A percentile compares a stretch with the other conserved stretches of the same genome.
Conservation (phyloP, 2,113 vertebrate genomes). For the Campylomormyrus numenius region DNA sequence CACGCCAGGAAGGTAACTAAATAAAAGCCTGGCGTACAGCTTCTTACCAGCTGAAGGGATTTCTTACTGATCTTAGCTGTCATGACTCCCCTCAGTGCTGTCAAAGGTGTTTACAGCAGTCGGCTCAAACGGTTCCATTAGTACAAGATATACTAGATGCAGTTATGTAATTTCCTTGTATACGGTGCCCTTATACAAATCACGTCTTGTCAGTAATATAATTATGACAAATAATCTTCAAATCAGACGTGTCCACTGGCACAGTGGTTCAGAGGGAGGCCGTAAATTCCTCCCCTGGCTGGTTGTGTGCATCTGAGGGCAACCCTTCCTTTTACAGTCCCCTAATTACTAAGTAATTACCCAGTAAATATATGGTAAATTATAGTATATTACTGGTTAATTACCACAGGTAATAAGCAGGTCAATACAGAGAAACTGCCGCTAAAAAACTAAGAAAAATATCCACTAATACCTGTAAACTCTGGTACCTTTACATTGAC, state of each 20-base stretch:
- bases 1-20: not conserved
- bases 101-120: not conserved
- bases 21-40: not conserved
- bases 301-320: not conserved
- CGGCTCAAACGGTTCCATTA: not conserved
- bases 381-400: not conserved
- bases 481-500: not conserved
- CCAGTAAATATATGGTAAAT: not conserved
- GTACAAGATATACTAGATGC: not conserved
- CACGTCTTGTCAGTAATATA: not conserved
- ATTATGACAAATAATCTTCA: not conserved
- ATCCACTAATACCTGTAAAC: not conserved
- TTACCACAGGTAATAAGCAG: not conserved
- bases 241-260: not conserved
- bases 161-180: not conserved
- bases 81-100: not conserved
- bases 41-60: not conserved
- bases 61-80: not conserved
- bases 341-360: not conserved
- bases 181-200: not conserved
- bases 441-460: not conserved
- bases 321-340: not conserved
- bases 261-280: not conserved
- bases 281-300: not conserved
- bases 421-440: not conserved